Percentiles rank a stretch among this genome's conserved stretches.
Evolutionary conservation across 2,888 invertebrate species (phyloP).

Genomic region (Platycnemis pennipes): DNA sequence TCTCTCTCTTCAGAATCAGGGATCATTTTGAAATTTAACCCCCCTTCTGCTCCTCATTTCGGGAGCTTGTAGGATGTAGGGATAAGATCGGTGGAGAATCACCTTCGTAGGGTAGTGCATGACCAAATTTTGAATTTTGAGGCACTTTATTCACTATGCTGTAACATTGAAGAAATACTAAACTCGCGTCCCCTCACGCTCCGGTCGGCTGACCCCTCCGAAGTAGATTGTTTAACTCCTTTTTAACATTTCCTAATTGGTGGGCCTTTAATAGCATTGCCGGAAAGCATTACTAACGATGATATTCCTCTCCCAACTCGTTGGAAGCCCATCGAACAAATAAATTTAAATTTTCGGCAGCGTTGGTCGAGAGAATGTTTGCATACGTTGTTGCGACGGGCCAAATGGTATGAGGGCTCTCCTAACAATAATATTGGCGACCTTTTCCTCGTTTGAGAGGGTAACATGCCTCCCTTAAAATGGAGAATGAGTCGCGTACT

Average conservation of each 20-base stretch:
- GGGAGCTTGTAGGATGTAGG: too few relatives aligned
- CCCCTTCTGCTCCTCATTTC: too few relatives aligned
- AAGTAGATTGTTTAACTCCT: not conserved
- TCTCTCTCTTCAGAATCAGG: too few relatives aligned
- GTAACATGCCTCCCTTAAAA: too few relatives aligned
- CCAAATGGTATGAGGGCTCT: not conserved
- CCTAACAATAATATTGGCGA: too few relatives aligned
- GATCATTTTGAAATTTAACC: too few relatives aligned
- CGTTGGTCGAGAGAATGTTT: not conserved
- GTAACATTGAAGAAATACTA: not conserved
- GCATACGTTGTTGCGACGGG: not conserved
- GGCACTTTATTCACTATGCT: not conserved
- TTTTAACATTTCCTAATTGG: not conserved
- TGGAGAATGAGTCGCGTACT: too few relatives aligned
- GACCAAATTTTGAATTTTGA: not conserved
- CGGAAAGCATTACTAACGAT: not conserved
- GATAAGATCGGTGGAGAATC: not conserved
- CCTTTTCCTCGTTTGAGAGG: too few relatives aligned
- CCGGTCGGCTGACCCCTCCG: not conserved
- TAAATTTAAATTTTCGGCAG: not conserved
- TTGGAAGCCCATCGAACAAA: not conserved
- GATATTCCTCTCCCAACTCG: not conserved
- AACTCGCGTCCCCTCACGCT: not conserved
- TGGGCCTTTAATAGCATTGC: not conserved
- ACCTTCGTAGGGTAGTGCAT: not conserved